A percentile compares a stretch with the other conserved stretches of the same genome.
These are phyloP conservation scores for Enoplosus armatus DNA, from an alignment of 2,797 vertebrate species.

Conservation along the genomic window DNA sequence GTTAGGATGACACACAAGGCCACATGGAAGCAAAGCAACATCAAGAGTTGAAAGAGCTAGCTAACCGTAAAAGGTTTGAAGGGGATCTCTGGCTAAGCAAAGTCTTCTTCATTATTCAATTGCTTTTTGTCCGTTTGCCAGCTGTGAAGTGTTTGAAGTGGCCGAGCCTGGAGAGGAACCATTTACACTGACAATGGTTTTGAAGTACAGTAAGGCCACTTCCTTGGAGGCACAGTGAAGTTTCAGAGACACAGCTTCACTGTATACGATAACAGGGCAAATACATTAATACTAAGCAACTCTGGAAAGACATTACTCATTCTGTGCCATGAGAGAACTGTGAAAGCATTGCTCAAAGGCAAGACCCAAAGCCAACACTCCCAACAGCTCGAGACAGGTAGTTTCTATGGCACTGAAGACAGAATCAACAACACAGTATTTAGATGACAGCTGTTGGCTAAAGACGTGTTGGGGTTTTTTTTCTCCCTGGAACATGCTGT, in stretches of 20 bases:
- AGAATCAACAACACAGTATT: conserved; percentile 78
- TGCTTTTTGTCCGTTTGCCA: conserved; percentile 63
- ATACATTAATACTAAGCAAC: conserved; percentile 72
- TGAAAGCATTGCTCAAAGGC: conserved; percentile 74
- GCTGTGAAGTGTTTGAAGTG: conserved; percentile 70
- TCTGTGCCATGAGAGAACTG: conserved; percentile 65
- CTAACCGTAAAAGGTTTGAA: conserved; percentile 60
- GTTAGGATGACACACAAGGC: conserved; percentile 47
- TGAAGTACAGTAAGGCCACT: conserved; percentile 44
- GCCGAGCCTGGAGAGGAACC: conserved; percentile 50
- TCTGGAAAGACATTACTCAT: conserved; percentile 76
- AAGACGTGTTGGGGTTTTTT: conserved; percentile 29
- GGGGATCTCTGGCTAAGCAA: conserved; percentile 53
- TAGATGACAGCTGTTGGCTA: conserved; percentile 71
- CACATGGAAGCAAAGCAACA: conserved; percentile 45
- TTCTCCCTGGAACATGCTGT: conserved; percentile 59
- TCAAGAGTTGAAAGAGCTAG: conserved; percentile 57
- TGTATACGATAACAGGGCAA: conserved; percentile 72
- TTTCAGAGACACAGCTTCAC: conserved; percentile 42
- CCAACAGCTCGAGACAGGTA: conserved; percentile 76
- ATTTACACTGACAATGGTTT: conserved; percentile 58
- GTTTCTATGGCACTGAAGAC: conserved; percentile 80
- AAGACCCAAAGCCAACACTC: conserved; percentile 66
- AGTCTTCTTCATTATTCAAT: conserved; percentile 64
- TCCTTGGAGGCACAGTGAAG: conserved; percentile 29